Evolutionary conservation across 2,888 invertebrate species (phyloP).

Genomic region (Ormyrus labotus): DNA sequence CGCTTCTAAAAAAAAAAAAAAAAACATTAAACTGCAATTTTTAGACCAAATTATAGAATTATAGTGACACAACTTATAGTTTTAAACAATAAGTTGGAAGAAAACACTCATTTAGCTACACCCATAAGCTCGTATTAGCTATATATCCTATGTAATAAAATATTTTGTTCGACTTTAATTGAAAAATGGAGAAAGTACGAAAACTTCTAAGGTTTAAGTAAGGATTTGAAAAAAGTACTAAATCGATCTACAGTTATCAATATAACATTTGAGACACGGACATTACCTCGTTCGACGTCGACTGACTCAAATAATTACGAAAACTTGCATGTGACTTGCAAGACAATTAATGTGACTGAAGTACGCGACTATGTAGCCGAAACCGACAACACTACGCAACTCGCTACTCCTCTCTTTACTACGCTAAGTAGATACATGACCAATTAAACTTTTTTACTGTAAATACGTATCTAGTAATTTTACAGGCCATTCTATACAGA

Average conservation of each 20-base stretch:
- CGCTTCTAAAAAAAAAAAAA: conserved; percentile 34
- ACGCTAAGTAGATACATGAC: conserved; percentile 72
- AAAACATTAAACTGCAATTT: conserved; percentile 26
- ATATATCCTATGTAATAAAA: conserved; percentile 30
- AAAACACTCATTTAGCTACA: conserved; percentile 43
- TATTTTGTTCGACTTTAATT: conserved; percentile 42
- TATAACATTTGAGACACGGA: conserved; percentile 55
- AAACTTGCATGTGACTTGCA: conserved; percentile 52
- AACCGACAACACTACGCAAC: conserved; percentile 71
- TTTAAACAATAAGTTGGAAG: conserved; percentile 48
- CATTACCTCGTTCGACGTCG: conserved; percentile 58
- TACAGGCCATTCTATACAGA: conserved; percentile 73
- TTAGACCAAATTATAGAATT: conserved; percentile 39
- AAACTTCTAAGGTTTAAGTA: conserved; percentile 34
- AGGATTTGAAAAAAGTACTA: conserved; percentile 41
- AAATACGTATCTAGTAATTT: conserved; percentile 74
- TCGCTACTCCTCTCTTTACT: conserved; percentile 70
- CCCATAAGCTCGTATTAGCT: conserved; percentile 45
- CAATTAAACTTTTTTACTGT: conserved; percentile 75
- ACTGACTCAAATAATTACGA: conserved; percentile 52
- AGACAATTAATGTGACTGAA: conserved; percentile 65
- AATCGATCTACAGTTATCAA: conserved; percentile 48
- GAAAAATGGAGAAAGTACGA: conserved; percentile 19
- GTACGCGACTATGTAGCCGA: conserved; percentile 70
- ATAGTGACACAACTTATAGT: conserved; percentile 28